A percentile compares a stretch with the other conserved stretches of the same genome.
Evolutionary conservation across 2,888 invertebrate genomes (phyloP).

Genomic region (Nomada goodeniana): DNA sequence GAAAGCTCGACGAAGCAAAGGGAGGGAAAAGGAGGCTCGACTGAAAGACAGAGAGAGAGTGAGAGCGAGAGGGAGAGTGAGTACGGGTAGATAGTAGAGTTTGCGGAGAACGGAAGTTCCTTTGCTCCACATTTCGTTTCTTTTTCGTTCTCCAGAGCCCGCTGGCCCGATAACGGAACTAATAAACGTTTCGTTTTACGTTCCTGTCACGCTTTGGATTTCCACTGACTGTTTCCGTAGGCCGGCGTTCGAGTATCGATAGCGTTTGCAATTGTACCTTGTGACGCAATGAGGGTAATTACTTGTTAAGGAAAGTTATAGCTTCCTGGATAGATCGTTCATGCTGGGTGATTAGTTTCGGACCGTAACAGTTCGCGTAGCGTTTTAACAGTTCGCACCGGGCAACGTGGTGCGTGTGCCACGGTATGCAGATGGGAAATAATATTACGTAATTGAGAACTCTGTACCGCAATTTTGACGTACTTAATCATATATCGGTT

Average conservation of each 20-base stretch:
- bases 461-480: no score
- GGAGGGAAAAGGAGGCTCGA: background rate
- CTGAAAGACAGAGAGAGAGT: background rate
- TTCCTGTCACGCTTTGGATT: background rate
- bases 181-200: slow-evolving; percentile 17
- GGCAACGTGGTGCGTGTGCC: no score
- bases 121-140: slow-evolving; percentile 12
- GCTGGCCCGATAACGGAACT: background rate
- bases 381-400: no score
- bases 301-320: background rate
- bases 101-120: slow-evolving; percentile 15
- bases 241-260: background rate
- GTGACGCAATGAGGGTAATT: background rate
- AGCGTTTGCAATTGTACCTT: background rate
- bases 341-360: background rate
- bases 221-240: background rate
- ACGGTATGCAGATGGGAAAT: no score
- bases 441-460: no score
- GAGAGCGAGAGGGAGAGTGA: no score
- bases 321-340: background rate
- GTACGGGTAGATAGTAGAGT: background rate
- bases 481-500: no score
- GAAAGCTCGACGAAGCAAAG: slow-evolving; percentile 53
- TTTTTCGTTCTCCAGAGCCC: background rate
- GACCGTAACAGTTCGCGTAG: background rate